These are phyloP conservation scores for Lycocorax pyrrhopterus DNA, from an alignment of 2,113 vertebrate species.

Conservation along the genomic window DNA sequence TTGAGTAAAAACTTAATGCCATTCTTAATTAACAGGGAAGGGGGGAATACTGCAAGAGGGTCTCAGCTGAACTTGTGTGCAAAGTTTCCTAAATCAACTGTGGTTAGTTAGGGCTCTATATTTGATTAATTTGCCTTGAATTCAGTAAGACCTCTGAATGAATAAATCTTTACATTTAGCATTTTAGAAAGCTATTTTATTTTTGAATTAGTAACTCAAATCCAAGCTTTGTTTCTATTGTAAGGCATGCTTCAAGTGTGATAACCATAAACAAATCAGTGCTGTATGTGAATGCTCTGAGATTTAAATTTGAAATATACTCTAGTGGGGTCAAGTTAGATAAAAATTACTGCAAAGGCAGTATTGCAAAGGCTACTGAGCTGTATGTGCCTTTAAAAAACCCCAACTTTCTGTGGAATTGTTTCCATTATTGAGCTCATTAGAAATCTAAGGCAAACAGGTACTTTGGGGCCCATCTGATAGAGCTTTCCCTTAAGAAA, in stretches of 20 bases:
- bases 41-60: neutral
- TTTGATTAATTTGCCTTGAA: neutral
- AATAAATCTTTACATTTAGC: neutral
- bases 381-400: neutral
- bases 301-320: neutral
- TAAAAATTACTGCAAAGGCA: neutral
- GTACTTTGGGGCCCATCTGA: neutral
- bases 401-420: neutral
- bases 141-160: neutral
- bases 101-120: neutral
- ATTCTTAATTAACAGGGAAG: neutral
- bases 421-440: neutral
- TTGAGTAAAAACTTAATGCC: neutral
- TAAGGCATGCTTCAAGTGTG: neutral
- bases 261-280: neutral
- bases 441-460: neutral
- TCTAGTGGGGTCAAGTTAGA: neutral
- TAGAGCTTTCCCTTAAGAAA: neutral
- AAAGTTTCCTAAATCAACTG: neutral
- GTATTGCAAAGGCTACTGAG: neutral
- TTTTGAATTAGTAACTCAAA: neutral
- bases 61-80: neutral
- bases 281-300: neutral
- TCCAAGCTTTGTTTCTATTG: neutral
- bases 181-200: neutral